These are phyloP conservation scores for Cepaea hortensis DNA, from an alignment of 2,888 invertebrate species.

Conservation along the genomic window DNA sequence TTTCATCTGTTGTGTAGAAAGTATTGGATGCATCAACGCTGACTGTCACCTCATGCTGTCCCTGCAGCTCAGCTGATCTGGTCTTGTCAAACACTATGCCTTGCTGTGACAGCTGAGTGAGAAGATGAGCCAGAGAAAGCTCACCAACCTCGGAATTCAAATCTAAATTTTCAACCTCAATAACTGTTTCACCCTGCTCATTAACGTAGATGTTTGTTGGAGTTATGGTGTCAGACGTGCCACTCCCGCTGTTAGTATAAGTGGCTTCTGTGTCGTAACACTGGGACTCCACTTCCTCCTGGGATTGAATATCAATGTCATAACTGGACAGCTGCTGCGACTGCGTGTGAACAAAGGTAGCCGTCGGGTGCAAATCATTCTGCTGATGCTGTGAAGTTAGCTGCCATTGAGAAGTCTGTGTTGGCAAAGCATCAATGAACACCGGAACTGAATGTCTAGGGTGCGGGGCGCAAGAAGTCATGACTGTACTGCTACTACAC, in stretches of 20 bases:
- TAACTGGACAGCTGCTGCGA: slow-evolving; percentile 10
- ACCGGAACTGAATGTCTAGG: slow-evolving; percentile 43
- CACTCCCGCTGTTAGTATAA: not conserved
- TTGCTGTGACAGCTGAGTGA: slow-evolving; percentile 54
- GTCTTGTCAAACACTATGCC: slow-evolving; percentile 54
- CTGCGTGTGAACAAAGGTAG: not conserved
- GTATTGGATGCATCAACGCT: slow-evolving; percentile 5
- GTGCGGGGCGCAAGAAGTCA: slow-evolving; percentile 35
- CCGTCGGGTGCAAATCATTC: not conserved
- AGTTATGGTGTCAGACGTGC: slow-evolving; percentile 32
- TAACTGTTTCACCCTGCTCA: slow-evolving; percentile 54
- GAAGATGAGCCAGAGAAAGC: slow-evolving; percentile 52
- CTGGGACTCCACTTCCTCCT: slow-evolving; percentile 26
- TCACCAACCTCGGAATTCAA: slow-evolving; percentile 52
- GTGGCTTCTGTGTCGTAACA: not conserved
- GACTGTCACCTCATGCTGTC: slow-evolving; percentile 14
- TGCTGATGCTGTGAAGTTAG: slow-evolving; percentile 1
- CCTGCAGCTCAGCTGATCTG: slow-evolving; percentile 37
- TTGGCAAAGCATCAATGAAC: slow-evolving; percentile 38
- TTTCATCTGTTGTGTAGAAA: slow-evolving; percentile 15
- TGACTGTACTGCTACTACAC: slow-evolving; percentile 56
- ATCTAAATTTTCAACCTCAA: slow-evolving; percentile 53
- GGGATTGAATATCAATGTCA: slow-evolving; percentile 20
- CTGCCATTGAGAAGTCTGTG: slow-evolving; percentile 17
- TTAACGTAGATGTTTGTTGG: slow-evolving; percentile 54